Base-by-base conservation (phyloP, 2,797 vertebrate genomes). In the Pangasius djambal region DNA sequence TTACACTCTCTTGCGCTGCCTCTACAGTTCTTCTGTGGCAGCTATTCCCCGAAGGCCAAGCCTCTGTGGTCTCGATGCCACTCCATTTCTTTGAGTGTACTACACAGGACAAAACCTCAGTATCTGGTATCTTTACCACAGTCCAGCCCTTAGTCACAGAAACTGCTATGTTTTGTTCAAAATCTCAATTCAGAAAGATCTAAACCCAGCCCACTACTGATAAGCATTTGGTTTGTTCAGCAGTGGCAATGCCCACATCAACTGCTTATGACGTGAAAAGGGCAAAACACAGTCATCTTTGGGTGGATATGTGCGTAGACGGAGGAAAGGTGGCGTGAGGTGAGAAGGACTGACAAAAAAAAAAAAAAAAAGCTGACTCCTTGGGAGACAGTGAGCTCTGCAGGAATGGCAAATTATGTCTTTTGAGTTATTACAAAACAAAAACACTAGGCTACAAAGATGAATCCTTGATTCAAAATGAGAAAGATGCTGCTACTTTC, bases 221-320 rank as follows among this genome's bases (percentile, higher is more conserved):
- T 75, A 86, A 48, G 44, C 65, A 55, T 79, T 90, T 90, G 57
- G 84, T 70, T 85, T 89, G 77, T 55, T 84, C 57, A 69, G 79
- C 40, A 79, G 55, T 55, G 44, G 25, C 40, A 83, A n/a, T 31
- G 20, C 34, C 77, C 83, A 79, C 85, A 84, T 57, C 18, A 34
- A 61, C 84, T 90, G 90, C 72, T 84, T 72, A 89, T n/a, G 50
- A 88, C 84, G 52, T 70, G 59, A 78, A 52, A 77, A 16, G 31
- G 63, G 55, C 52, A 69, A 82, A 52, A 52, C 20, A 9, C 55
- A 59, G 74, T 75, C 82, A 85, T 88, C 10, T 65, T 7, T 85
- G 88, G 88, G 69, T 52, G 55, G n/a, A 67, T 55, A n/a, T 86
- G 79, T 78, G 86, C n/a, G 48, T 69, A 74, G 63, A 81, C n/a